Percentiles rank a stretch among this genome's conserved stretches.
Evolutionary conservation across 2,113 vertebrate species (phyloP).

Genomic region (Tenebrosternarchus preto): DNA sequence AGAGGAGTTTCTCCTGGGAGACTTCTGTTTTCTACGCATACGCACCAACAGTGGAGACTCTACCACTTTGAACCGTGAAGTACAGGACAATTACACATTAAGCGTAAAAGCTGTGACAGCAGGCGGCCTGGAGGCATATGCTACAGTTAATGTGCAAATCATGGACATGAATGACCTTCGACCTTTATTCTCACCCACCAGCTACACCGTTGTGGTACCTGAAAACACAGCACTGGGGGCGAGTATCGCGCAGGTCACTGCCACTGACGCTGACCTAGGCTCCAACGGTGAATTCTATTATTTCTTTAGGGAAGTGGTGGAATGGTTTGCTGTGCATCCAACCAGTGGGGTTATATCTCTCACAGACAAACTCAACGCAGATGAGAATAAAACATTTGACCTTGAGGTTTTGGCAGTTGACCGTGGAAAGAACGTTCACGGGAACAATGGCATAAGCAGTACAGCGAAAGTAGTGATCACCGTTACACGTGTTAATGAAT

Average conservation of each 20-base stretch:
- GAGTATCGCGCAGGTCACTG: slow-evolving; percentile 90
- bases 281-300: slow-evolving; percentile 98
- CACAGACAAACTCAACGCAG: slow-evolving; percentile 82
- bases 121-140: slow-evolving; percentile 86
- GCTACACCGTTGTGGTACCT: slow-evolving; percentile 86
- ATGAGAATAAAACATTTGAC: slow-evolving; percentile 82
- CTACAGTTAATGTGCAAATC: slow-evolving; percentile 87
- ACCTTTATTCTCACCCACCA: slow-evolving; percentile 94
- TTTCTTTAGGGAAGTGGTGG: slow-evolving; percentile 88
- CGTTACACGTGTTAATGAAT: slow-evolving; percentile 86
- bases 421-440: slow-evolving; percentile 93
- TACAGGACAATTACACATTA: slow-evolving; percentile 93
- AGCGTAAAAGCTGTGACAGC: slow-evolving; percentile 86
- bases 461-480: slow-evolving; percentile 87
- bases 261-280: slow-evolving; percentile 93
- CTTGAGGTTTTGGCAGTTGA: slow-evolving; percentile 93
- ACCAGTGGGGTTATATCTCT: slow-evolving; percentile 90
- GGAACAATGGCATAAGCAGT: slow-evolving; percentile 89
- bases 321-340: slow-evolving; percentile 92
- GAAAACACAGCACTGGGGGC: slow-evolving; percentile 89
- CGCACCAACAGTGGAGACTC: slow-evolving; percentile 90
- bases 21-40: slow-evolving; percentile 96
- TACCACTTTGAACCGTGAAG: slow-evolving; percentile 90
- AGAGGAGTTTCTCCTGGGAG: slow-evolving; percentile 88
- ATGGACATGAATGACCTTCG: slow-evolving; percentile 96